Conservation (phyloP, 2,888 invertebrate genomes). For the Drosophila subsilvestris region DNA sequence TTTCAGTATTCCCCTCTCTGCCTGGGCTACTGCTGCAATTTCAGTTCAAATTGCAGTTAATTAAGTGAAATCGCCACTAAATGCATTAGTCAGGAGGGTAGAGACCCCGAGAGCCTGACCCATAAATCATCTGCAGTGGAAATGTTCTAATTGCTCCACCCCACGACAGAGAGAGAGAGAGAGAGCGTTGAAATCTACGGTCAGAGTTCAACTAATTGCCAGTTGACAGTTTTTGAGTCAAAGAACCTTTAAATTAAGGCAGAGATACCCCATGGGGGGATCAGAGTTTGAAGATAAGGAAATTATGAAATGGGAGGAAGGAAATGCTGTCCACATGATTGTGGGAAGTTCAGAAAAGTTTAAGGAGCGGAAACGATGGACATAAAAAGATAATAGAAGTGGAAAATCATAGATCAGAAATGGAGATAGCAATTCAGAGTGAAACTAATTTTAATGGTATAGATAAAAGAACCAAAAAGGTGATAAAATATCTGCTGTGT, state of each 20-base stretch:
- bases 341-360: constrained; percentile 8
- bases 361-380: neutral
- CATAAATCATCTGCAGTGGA: constrained; percentile 53
- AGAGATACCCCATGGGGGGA: constrained; percentile 21
- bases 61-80: constrained; percentile 54
- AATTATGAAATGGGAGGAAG: constrained; percentile 21
- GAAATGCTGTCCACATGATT: constrained; percentile 13
- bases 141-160: constrained; percentile 62
- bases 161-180: neutral
- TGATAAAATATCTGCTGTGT: no score
- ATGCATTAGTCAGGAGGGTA: constrained; percentile 31
- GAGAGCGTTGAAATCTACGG: constrained; percentile 37
- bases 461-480: no score
- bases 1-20: neutral
- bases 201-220: constrained; percentile 72
- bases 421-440: no score
- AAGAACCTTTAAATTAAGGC: constrained; percentile 68
- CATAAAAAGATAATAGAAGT: neutral
- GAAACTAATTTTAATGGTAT: no score
- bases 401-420: neutral
- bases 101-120: constrained; percentile 17
- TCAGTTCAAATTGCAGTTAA: constrained; percentile 66
- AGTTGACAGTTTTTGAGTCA: constrained; percentile 62
- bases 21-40: constrained; percentile 27
- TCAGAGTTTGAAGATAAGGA: constrained; percentile 24